Conservation (phyloP, 2,888 invertebrate species). For the Coenonympha arcania region DNA sequence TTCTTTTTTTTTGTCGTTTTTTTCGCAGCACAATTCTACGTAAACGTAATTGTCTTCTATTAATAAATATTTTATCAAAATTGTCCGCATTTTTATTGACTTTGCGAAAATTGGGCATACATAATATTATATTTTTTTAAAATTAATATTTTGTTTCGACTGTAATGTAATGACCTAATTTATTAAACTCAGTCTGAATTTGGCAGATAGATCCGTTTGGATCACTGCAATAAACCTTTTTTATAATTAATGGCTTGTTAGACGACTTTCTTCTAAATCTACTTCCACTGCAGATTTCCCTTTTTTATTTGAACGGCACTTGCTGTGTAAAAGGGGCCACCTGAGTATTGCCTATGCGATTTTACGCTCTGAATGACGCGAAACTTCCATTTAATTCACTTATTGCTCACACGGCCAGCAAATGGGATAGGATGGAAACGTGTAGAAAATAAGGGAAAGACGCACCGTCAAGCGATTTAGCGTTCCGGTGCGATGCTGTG, state of each 20-base stretch:
- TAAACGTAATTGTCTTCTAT: too few species aligned
- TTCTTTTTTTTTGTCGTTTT: too few species aligned
- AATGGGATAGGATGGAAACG: conserved; percentile 29
- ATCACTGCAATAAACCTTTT: too few species aligned
- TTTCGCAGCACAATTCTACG: too few species aligned
- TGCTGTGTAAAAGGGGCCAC: conserved; percentile 27
- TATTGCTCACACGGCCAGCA: conserved; percentile 21
- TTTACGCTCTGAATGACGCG: conserved; percentile 50
- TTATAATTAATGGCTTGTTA: too few species aligned
- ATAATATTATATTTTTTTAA: too few species aligned
- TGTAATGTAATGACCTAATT: too few species aligned
- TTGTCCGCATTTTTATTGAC: neutral
- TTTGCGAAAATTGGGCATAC: neutral
- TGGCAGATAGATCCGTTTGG: too few species aligned
- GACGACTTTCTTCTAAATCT: neutral
- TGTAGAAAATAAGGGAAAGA: neutral
- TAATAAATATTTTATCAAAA: neutral
- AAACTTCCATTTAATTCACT: conserved; percentile 34
- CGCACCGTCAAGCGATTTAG: neutral
- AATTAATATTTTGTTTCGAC: too few species aligned
- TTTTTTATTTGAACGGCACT: conserved; percentile 3
- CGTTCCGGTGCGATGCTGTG: too few species aligned
- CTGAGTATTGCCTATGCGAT: conserved; percentile 40
- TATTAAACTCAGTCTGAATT: too few species aligned
- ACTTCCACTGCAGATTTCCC: neutral